A percentile compares a stretch with the other conserved stretches of the same genome.
phyloP scores from a whole-genome alignment of 2,888 invertebrate genomes.

The Plebejus argus region DNA sequence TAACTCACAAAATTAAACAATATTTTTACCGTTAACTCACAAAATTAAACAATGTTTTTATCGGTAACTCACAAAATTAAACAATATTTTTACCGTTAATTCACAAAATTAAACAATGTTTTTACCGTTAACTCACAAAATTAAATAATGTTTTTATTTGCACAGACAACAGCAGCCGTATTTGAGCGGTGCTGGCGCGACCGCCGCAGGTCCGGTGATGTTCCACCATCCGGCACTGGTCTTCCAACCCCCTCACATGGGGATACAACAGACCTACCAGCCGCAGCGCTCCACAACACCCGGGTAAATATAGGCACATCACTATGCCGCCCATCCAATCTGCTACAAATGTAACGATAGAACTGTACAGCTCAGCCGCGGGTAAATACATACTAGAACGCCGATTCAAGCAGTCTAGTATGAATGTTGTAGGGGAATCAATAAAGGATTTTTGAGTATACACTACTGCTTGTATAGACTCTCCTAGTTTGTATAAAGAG shows the following conservation, averaged over 20 bases:
- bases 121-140: constrained; percentile 22
- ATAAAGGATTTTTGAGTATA: neutral
- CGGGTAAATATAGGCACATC: constrained; percentile 53
- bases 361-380: neutral
- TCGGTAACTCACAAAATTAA: neutral
- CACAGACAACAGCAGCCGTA: constrained; percentile 68
- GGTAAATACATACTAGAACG: neutral
- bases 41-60: constrained; percentile 32
- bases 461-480: neutral
- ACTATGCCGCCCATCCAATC: neutral
- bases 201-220: constrained; percentile 64
- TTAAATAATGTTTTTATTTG: constrained; percentile 35
- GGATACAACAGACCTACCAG: constrained; percentile 63
- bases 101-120: constrained; percentile 18
- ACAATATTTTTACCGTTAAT: constrained; percentile 31
- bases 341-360: neutral
- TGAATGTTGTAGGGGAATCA: neutral
- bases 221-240: constrained; percentile 60
- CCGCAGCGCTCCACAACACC: constrained; percentile 65
- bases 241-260: constrained; percentile 65
- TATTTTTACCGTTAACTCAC: too few species aligned
- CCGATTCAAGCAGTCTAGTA: neutral
- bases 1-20: neutral
- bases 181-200: constrained; percentile 59
- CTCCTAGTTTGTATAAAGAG: too few species aligned